These are phyloP conservation scores for Romanomermis culicivorax DNA, from an alignment of 2,888 invertebrate genomes.

Conservation along the genomic window DNA sequence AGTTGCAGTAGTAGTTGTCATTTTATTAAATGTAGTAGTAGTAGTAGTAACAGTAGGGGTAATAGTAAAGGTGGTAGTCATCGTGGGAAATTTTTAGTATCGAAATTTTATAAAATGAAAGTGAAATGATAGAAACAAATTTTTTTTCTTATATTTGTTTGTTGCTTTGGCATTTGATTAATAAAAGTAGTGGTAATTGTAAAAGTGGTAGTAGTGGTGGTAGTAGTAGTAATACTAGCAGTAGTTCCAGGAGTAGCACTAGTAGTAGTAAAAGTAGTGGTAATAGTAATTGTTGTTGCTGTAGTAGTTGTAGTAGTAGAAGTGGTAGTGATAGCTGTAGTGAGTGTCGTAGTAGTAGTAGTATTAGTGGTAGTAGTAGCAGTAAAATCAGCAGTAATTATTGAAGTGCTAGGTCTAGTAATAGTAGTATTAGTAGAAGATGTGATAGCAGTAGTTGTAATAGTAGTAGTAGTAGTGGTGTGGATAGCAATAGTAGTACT, in stretches of 20 bases:
- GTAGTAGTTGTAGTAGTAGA: slow-evolving; percentile 17
- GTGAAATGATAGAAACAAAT: too few species aligned
- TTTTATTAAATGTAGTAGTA: too few species aligned
- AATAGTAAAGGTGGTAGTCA: too few species aligned
- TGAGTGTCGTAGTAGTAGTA: slow-evolving; percentile 9
- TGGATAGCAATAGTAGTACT: slow-evolving; percentile 6
- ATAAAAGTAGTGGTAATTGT: too few species aligned
- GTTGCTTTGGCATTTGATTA: too few species aligned
- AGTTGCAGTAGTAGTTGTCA: too few species aligned
- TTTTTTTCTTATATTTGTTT: too few species aligned
- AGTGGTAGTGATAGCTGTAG: slow-evolving; percentile 6
- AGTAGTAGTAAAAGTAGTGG: not conserved
- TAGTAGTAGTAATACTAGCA: too few species aligned
- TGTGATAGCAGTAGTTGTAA: slow-evolving; percentile 6
- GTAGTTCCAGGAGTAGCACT: not conserved
- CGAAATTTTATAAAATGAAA: too few species aligned
- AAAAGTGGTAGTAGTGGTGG: too few species aligned
- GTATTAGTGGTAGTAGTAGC: slow-evolving; percentile 9
- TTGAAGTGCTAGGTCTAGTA: slow-evolving; percentile 16
- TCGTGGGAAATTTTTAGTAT: too few species aligned
- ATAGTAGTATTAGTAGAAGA: slow-evolving; percentile 9
- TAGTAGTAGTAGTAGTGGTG: slow-evolving; percentile 8
- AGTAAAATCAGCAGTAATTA: slow-evolving; percentile 4
- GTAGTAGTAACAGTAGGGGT: too few species aligned
- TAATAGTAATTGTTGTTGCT: slow-evolving; percentile 1